phyloP scores from a whole-genome alignment of 1,140 invertebrate genomes.

The Drosophila truncata region DNA sequence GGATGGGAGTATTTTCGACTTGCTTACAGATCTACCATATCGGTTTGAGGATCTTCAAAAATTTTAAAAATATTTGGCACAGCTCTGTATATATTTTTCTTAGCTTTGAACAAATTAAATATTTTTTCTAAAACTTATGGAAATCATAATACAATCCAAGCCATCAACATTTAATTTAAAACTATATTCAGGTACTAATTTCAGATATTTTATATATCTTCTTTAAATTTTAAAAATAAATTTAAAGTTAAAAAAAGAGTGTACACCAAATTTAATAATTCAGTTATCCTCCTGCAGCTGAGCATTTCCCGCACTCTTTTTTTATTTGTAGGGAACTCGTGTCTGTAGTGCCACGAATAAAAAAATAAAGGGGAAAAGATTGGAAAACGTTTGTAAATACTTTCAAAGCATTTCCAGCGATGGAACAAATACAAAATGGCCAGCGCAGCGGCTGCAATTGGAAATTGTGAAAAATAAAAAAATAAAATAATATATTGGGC shows the following conservation, averaged over 20 bases:
- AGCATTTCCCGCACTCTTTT: constrained; percentile 42
- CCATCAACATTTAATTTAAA: not conserved
- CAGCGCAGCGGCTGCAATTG: constrained; percentile 52
- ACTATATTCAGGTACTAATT: too few relatives aligned
- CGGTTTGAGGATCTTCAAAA: not conserved
- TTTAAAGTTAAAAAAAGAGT: not conserved
- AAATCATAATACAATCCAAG: not conserved
- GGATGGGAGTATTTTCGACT: constrained; percentile 9
- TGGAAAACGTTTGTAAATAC: constrained; percentile 81
- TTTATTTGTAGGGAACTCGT: constrained; percentile 62
- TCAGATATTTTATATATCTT: not conserved
- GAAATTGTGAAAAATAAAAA: constrained; percentile 73
- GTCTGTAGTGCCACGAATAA: constrained; percentile 51
- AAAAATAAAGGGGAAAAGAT: constrained; percentile 42
- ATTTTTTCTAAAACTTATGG: not conserved
- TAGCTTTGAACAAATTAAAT: not conserved
- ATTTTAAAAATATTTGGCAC: not conserved
- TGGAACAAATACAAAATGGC: constrained; percentile 77
- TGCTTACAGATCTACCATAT: too few relatives aligned
- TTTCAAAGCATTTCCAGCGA: constrained; percentile 81
- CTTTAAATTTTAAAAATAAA: too few relatives aligned
- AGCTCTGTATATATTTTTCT: not conserved
- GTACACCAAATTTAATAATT: not conserved
- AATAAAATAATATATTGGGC: constrained; percentile 41
- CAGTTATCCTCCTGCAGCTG: not conserved